A percentile compares a stretch with the other conserved stretches of the same genome.
Evolutionary conservation across 2,888 invertebrate species (phyloP).

Genomic region (Pollenia amentaria): DNA sequence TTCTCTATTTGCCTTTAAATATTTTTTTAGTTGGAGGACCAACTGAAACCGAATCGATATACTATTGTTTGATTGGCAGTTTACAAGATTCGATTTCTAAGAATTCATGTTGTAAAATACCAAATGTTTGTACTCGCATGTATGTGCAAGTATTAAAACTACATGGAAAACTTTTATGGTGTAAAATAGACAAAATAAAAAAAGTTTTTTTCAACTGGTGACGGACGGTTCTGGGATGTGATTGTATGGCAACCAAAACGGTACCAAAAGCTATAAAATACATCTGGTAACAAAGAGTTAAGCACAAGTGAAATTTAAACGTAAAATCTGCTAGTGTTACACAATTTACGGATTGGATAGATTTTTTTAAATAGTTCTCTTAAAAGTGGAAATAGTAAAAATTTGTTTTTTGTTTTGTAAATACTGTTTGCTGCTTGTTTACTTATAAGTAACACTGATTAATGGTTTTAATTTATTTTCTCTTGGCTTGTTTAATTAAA

Average conservation of each 20-base stretch:
- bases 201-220: not conserved
- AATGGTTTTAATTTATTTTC: no score
- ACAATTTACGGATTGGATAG: no score
- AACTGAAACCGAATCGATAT: constrained; percentile 16
- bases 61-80: constrained; percentile 50
- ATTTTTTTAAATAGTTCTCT: no score
- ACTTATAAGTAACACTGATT: no score
- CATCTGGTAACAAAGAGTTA: constrained; percentile 1
- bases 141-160: not conserved
- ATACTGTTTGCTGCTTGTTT: no score
- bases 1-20: constrained; percentile 4
- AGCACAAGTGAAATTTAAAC: no score
- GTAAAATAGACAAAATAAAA: constrained; percentile 13
- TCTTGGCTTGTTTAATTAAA: no score
- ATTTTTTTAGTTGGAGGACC: constrained; percentile 8
- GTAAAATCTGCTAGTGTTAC: no score
- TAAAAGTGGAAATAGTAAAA: no score
- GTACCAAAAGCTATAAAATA: not conserved
- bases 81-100: constrained; percentile 40
- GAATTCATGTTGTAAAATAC: constrained; percentile 11
- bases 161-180: not conserved
- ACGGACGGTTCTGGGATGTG: not conserved
- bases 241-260: not conserved
- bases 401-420: no score
- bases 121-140: not conserved